Conservation (phyloP, 2,113 vertebrate genomes). For the Apodemus sylvaticus region DNA sequence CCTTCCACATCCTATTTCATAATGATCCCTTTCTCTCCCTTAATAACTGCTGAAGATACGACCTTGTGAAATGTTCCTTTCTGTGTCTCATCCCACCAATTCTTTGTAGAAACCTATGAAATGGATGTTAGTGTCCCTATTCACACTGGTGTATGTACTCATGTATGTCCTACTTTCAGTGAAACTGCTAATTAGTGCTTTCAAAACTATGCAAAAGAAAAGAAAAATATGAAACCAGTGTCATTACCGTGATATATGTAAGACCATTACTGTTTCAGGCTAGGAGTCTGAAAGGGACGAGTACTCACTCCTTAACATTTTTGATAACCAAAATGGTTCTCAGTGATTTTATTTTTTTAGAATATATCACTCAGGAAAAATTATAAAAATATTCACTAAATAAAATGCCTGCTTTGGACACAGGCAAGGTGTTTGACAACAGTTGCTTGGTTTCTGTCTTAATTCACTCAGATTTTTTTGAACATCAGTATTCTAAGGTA, state of each 20-base stretch:
- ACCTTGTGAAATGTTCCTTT: background rate
- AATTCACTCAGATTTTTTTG: background rate
- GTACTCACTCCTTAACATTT: background rate
- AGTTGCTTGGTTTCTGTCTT: background rate
- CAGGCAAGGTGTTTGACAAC: background rate
- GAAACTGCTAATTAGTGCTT: background rate
- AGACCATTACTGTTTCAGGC: background rate
- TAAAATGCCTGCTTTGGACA: background rate
- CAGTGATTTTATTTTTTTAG: slow-evolving; percentile 7
- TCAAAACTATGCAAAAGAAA: background rate
- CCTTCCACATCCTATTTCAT: background rate
- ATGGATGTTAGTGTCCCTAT: background rate
- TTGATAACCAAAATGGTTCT: slow-evolving; percentile 5
- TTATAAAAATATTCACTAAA: background rate
- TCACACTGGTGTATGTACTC: background rate
- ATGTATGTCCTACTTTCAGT: background rate
- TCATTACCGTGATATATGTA: background rate
- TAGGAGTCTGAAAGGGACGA: background rate
- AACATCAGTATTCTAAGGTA: background rate
- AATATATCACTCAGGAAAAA: slow-evolving; percentile 1
- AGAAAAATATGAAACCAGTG: background rate
- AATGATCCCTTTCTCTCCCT: background rate
- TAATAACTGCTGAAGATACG: background rate
- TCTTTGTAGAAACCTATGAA: background rate
- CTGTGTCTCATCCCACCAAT: background rate